phyloP scores from a whole-genome alignment of 2,888 invertebrate genomes.

The Stegophylla sp. region DNA sequence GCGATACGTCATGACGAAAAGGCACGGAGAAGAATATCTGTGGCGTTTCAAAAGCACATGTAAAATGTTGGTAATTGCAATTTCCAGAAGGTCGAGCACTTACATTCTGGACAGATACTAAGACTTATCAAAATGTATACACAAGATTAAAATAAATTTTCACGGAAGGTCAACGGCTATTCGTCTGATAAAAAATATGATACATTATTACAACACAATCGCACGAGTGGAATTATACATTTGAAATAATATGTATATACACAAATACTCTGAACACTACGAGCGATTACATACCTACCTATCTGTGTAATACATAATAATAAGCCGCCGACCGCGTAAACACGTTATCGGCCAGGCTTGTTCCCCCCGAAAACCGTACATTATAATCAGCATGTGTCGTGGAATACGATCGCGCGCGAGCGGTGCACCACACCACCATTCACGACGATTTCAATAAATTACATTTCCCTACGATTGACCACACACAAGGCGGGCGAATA shows the following conservation, averaged over 20 bases:
- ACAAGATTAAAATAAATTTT: not conserved
- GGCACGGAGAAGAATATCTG: not conserved
- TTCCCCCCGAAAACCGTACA: not conserved
- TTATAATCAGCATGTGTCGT: not conserved
- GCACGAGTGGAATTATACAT: no score
- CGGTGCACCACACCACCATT: not conserved
- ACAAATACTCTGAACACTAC: not conserved
- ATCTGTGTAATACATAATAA: no score
- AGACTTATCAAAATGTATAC: conserved; percentile 4
- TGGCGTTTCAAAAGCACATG: conserved; percentile 31
- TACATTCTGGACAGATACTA: not conserved
- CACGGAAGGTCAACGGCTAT: not conserved
- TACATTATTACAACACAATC: no score
- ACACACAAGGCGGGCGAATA: no score
- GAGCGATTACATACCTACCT: no score
- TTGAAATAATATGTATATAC: not conserved
- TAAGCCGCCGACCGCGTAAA: not conserved
- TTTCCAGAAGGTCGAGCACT: not conserved
- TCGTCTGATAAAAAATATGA: not conserved
- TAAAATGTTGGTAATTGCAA: not conserved
- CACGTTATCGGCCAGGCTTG: conserved; percentile 22
- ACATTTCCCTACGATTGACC: no score
- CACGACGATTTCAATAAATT: no score
- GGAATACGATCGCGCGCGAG: not conserved
- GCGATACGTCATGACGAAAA: not conserved